Base-by-base conservation (phyloP, 2,113 vertebrate genomes). In the Oxyura jamaicensis region DNA sequence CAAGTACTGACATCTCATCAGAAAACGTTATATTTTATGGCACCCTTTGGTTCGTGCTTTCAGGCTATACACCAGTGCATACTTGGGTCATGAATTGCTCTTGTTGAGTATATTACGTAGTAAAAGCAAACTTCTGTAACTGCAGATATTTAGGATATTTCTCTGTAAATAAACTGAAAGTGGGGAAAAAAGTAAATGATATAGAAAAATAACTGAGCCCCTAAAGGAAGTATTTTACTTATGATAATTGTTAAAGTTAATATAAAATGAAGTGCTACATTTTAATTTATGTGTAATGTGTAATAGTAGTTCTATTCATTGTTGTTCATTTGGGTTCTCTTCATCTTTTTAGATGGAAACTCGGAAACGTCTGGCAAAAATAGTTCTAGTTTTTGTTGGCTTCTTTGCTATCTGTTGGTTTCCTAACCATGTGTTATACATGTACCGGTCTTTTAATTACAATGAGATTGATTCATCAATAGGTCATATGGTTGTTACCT, bases 361-460 rank as follows among this genome's bases (percentile, higher is more conserved):
- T 22, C 98, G 99, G 96, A 99, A 99, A 95, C 99, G 99, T 8
- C 97, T 99, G 97, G 99, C 99, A 56, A 99, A 99, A 98, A 99
- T 99, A n/a, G 99, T 99, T 71, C 94, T 99, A 59, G 99, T 99
- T 59, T 99, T 99, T 18, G 99, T 99, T 92, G 98, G 98, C 42
- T 98, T 99, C 84, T 99, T 99, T 68, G 98, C 98, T 17, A 87
- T 99, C 60, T 99, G 99, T 91, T 99, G 99, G 99, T 98, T 99
- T 95, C 99, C 99, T 76, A 99, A 99, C 91, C 99, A 99, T 6
- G 96, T 99, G 31, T 98, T 99, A 14, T 99, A 99, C 97, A 97
- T 99, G 98, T 99, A 99, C 92, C 98, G 99, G 62, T 99, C 99
- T 92, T 99, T 99, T 96, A 98, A 99, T 92, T 99, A 99, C 93